Evolutionary conservation across 2,797 vertebrate genomes (phyloP), one percentile per base, ranked within the genome.

Genomic region (Myoxocephalus aenaeus): DNA sequence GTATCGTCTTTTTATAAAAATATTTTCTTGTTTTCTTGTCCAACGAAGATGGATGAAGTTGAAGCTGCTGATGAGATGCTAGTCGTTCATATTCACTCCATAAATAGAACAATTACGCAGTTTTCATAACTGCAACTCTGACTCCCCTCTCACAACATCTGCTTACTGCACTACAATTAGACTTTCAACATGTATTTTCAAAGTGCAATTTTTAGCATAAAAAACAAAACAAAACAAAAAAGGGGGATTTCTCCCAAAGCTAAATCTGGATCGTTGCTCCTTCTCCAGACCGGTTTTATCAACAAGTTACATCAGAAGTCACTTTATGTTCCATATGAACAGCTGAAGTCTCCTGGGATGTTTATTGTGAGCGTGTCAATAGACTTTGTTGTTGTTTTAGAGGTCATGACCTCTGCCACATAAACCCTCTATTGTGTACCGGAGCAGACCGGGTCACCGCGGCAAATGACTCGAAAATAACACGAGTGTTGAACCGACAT

Each of bases 291-390:
- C 65, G 2, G 50, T 65, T 76, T 85, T 83, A 90, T 93, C 91
- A 87, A 42, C 57, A 13, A 58, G 79, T 78, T 50, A 18, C 83
- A 92, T 91, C 91, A 75, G 78, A 54, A 51, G 67, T 67, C 70
- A 3, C 79, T 83, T 36, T n/a, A 18, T 73, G 81, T 40, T 77
- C 82, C 32, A 50, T 62, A 61, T 59, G 73, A 86, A 81, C 81
- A 9, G 80, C 84, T 32, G 63, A 22, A 3, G 70, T 69, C 92
- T 87, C 83, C 3, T 3, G 90, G 90, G 93, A 88, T 27, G 53
- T 85, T 90, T 83, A 92, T 93, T 94, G 92, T 93, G 73, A 89
- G 27, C 34, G 1, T 12, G 71, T 93, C 91, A 93, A 92, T 93
- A 66, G 91, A 88, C 89, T 90, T 91, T 92, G 90, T 92, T 78